Conservation (phyloP, 2,888 invertebrate genomes). For the Pegoplata infirma region DNA sequence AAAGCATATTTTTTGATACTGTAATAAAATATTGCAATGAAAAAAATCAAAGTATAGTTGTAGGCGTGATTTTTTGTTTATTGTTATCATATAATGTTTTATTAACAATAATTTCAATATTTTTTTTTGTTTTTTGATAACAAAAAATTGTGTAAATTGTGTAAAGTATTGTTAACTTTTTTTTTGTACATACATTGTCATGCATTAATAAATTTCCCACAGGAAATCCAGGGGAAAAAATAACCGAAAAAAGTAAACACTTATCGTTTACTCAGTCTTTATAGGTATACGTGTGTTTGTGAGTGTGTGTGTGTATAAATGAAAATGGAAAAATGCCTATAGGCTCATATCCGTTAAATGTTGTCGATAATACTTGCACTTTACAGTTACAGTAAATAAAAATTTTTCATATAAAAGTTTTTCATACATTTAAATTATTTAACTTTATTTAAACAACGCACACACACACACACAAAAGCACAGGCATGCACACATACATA, state of each 20-base stretch:
- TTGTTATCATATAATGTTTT: slow-evolving; percentile 49
- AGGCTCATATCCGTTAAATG: slow-evolving; percentile 75
- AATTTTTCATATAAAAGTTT: slow-evolving; percentile 13
- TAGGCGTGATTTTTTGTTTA: not conserved
- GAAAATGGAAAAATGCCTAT: slow-evolving; percentile 59
- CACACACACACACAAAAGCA: not conserved
- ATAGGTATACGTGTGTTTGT: not conserved
- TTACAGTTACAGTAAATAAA: slow-evolving; percentile 59
- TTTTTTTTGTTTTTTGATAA: slow-evolving; percentile 28
- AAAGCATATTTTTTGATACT: slow-evolving; percentile 9
- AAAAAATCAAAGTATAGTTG: slow-evolving; percentile 7
- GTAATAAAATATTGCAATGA: slow-evolving; percentile 20
- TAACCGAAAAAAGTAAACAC: slow-evolving; percentile 27
- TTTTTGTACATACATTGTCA: slow-evolving; percentile 44
- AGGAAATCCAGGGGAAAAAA: slow-evolving; percentile 56
- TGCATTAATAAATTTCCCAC: slow-evolving; percentile 61
- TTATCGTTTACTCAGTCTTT: slow-evolving; percentile 36
- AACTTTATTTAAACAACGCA: slow-evolving; percentile 14
- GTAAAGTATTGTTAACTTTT: slow-evolving; percentile 48
- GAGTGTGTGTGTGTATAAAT: slow-evolving; percentile 8
- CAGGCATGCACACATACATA: not conserved
- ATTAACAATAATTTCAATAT: slow-evolving; percentile 48
- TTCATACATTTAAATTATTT: slow-evolving; percentile 47
- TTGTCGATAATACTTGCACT: slow-evolving; percentile 73
- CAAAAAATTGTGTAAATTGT: too few relatives aligned